Base-by-base conservation (phyloP, 2,888 invertebrate genomes). In the Lithophane semibrunnea region DNA sequence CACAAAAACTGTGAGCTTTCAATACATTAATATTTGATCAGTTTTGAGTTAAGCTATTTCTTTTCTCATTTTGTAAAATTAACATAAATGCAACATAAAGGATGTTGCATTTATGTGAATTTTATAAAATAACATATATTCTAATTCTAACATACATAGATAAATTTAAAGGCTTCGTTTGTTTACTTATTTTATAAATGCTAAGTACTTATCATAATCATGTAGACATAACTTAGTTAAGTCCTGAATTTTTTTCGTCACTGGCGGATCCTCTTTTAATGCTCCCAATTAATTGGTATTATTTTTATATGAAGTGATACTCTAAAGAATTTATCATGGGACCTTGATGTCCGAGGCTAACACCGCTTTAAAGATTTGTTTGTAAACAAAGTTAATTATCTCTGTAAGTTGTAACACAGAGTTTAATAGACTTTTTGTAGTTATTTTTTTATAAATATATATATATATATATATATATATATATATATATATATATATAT, bases 341-440 rank as follows among this genome's bases (percentile, higher is more conserved):
- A 37, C 12, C 37, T 9, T 18, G 1, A 0, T 60, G 21, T 49
- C 47, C 13, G 21, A 58, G 29, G 21, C 42, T n/a, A 37, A 18
- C 10, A 24, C 18, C 13, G 47, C 13, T 47, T 37, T 37, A 37
- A 37, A n/a, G 29, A n/a, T 56, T 82, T 78, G 77, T 82, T 78
- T 77, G 63, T 82, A 77, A 78, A 58, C 64, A 64, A 64, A 64
- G 47, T 64, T 64, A 63, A 64, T 75, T 24, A 56, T 10, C 29
- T n/a, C 44, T 42, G 8, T 60, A 63, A 21, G 63, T 18, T 58
- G 2, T 47, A 49, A 37, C 44, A 47, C n/a, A 37, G 13, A 12
- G 24, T 29, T 73, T 29, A n/a, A 37, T 37, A 37, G 37, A 37
- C 2, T 37, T 3, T 2, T 37, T 37, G 37, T 37, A 37, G 37